Evolutionary conservation across 2,888 invertebrate species (phyloP).

Genomic region (Labia minor): DNA sequence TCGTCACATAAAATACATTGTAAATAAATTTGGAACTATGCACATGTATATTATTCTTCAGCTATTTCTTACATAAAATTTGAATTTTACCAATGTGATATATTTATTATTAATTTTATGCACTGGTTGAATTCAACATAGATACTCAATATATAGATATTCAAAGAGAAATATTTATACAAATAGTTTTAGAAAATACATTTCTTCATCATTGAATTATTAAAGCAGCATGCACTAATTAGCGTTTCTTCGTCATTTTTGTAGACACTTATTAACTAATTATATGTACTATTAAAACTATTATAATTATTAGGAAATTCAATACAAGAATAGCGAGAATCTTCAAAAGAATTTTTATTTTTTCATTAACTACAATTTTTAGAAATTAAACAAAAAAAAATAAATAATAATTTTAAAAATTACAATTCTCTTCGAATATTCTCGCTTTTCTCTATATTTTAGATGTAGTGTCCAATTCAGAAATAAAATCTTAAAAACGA

Average conservation of each 20-base stretch:
- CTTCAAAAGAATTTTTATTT: not conserved
- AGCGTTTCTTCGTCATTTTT: not conserved
- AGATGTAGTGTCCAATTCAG: not conserved
- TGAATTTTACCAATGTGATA: not conserved
- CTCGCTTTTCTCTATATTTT: not conserved
- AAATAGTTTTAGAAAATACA: not conserved
- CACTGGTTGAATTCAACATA: not conserved
- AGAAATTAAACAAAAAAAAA: not conserved
- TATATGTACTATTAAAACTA: not conserved
- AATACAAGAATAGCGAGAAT: constrained; percentile 5
- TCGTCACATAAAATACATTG: not conserved
- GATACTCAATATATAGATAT: not conserved
- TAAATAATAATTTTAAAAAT: too few species aligned
- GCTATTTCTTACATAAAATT: not conserved
- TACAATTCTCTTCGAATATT: not conserved
- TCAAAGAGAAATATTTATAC: not conserved
- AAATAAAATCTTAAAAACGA: not conserved
- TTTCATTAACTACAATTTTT: not conserved
- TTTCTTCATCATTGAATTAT: not conserved
- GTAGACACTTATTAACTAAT: not conserved
- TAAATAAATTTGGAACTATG: not conserved
- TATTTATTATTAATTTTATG: not conserved
- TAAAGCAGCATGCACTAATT: not conserved
- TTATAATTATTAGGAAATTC: not conserved
- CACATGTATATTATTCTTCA: not conserved